A percentile compares a stretch with the other conserved stretches of the same genome.
These are phyloP conservation scores for Sebastes cheni DNA, from an alignment of 2,797 vertebrate genomes.

Conservation along the genomic window DNA sequence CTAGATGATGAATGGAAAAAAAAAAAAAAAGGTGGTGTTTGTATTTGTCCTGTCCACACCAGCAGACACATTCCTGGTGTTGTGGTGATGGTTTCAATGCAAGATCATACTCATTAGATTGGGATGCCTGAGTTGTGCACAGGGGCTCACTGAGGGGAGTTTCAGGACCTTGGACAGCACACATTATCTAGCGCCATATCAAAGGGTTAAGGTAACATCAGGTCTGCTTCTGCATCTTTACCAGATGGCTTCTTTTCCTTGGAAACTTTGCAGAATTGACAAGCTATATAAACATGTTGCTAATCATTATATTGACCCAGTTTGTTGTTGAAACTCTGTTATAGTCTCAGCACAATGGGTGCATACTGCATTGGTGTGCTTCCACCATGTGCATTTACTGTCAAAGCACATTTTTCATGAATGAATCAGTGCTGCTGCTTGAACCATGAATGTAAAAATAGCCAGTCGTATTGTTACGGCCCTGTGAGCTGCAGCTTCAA, in stretches of 20 bases:
- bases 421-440: background rate
- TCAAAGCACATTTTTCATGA: background rate
- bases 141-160: background rate
- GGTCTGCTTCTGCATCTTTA: background rate
- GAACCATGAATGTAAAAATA: conserved; percentile 6
- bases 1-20: background rate
- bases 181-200: background rate
- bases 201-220: background rate
- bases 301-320: background rate
- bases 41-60: background rate
- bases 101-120: background rate
- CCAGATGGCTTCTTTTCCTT: background rate
- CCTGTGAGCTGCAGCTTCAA: background rate
- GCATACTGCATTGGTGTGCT: background rate
- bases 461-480: background rate
- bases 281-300: background rate
- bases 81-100: background rate
- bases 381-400: background rate
- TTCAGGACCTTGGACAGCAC: conserved; percentile 54
- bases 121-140: background rate
- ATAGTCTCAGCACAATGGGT: background rate
- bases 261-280: background rate
- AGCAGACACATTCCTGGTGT: background rate
- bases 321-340: background rate
- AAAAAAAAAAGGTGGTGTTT: background rate